Conservation (phyloP, 2,113 vertebrate genomes). For the Garra rufa region DNA sequence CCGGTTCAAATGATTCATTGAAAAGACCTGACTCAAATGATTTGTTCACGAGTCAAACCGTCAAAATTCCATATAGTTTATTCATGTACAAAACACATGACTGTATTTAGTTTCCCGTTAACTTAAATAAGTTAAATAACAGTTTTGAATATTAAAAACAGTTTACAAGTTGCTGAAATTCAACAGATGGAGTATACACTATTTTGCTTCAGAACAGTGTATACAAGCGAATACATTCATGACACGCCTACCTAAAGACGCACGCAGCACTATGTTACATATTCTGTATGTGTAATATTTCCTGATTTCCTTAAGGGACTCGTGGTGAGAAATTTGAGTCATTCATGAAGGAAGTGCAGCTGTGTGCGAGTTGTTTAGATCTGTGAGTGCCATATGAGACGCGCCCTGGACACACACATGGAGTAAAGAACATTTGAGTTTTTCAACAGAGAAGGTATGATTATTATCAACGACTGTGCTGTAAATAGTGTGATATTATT, state of each 20-base stretch:
- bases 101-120: neutral
- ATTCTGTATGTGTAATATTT: neutral
- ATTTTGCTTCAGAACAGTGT: neutral
- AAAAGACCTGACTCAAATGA: neutral
- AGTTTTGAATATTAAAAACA: neutral
- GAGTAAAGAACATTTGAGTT: neutral
- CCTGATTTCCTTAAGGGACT: neutral
- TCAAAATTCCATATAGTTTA: neutral
- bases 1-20: neutral
- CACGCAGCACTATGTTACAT: neutral
- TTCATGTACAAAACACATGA: neutral
- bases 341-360: neutral
- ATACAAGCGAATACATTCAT: neutral
- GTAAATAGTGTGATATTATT: neutral
- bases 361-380: neutral
- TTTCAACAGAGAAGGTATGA: neutral
- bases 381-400: neutral
- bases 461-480: neutral
- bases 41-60: neutral
- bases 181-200: neutral
- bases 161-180: neutral
- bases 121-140: neutral
- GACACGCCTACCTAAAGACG: neutral
- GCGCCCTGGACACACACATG: slow-evolving; percentile 7
- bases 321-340: neutral